These are phyloP conservation scores for Drosophila glabriapex DNA, from an alignment of 2,888 invertebrate genomes.

Conservation along the genomic window DNA sequence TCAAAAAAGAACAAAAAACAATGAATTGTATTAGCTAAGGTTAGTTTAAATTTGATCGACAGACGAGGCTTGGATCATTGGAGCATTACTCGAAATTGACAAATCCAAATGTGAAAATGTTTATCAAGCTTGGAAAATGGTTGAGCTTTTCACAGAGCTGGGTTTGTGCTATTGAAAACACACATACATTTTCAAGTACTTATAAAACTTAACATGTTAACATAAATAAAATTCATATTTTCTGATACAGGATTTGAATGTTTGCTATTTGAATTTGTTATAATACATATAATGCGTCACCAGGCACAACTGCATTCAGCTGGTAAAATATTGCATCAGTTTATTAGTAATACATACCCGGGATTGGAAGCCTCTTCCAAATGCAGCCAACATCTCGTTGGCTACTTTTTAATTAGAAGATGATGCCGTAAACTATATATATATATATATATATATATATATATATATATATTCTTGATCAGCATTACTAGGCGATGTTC, in stretches of 20 bases:
- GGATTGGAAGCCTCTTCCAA: neutral
- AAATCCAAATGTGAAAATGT: neutral
- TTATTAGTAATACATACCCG: neutral
- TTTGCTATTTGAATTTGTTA: neutral
- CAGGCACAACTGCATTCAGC: neutral
- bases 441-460: neutral
- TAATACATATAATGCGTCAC: neutral
- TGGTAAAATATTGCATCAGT: neutral
- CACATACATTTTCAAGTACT: neutral
- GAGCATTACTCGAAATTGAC: neutral
- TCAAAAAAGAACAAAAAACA: neutral
- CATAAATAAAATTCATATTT: conserved; percentile 1
- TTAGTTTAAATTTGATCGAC: neutral
- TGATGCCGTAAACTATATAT: neutral
- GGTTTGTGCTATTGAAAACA: neutral
- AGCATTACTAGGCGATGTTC: neutral
- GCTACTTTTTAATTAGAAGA: neutral
- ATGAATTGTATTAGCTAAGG: neutral
- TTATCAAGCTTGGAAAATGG: neutral
- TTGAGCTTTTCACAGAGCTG: neutral
- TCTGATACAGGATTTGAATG: neutral
- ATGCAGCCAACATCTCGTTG: neutral
- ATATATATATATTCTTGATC: neutral
- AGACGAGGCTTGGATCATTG: neutral
- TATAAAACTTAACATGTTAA: neutral